These are phyloP conservation scores for Belgica antarctica DNA, from an alignment of 2,888 invertebrate genomes.

Conservation along the genomic window DNA sequence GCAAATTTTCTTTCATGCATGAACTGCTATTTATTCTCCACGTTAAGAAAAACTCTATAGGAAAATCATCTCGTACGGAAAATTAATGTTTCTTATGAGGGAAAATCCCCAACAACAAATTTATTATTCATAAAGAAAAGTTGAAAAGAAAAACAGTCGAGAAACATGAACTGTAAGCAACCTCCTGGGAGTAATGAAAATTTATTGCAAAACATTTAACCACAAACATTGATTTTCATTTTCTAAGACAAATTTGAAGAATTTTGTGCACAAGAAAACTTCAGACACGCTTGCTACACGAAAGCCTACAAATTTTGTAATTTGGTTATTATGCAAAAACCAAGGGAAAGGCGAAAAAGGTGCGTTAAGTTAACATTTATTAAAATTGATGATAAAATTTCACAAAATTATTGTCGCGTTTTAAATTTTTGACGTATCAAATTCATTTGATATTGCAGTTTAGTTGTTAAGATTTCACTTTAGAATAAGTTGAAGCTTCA, in stretches of 20 bases:
- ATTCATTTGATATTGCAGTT: not conserved
- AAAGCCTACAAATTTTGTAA: not conserved
- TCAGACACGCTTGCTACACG: not conserved
- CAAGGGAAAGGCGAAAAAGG: slow-evolving; percentile 5
- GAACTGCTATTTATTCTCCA: slow-evolving; percentile 22
- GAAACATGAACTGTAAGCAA: not conserved
- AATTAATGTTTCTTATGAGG: slow-evolving; percentile 18
- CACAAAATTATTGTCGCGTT: slow-evolving; percentile 15
- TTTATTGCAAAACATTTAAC: slow-evolving; percentile 12
- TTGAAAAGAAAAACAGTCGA: not conserved
- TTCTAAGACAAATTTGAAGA: not conserved
- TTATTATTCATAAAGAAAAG: slow-evolving; percentile 20
- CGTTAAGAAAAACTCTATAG: slow-evolving; percentile 1
- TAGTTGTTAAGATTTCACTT: not conserved
- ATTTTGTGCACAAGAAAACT: slow-evolving; percentile 12
- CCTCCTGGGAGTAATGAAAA: slow-evolving; percentile 4
- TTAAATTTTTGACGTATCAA: slow-evolving; percentile 32
- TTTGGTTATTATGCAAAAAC: not conserved
- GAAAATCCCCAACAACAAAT: slow-evolving; percentile 7
- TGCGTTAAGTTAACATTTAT: slow-evolving; percentile 23
- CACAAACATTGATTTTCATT: slow-evolving; percentile 14
- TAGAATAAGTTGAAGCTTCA: not conserved
- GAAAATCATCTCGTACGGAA: slow-evolving; percentile 16
- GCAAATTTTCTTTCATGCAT: slow-evolving; percentile 30
- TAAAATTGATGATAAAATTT: not conserved